Evolutionary conservation across 2,113 vertebrate genomes (phyloP), one percentile per base, ranked within the genome.

Genomic region (Chionomys nivalis): DNA sequence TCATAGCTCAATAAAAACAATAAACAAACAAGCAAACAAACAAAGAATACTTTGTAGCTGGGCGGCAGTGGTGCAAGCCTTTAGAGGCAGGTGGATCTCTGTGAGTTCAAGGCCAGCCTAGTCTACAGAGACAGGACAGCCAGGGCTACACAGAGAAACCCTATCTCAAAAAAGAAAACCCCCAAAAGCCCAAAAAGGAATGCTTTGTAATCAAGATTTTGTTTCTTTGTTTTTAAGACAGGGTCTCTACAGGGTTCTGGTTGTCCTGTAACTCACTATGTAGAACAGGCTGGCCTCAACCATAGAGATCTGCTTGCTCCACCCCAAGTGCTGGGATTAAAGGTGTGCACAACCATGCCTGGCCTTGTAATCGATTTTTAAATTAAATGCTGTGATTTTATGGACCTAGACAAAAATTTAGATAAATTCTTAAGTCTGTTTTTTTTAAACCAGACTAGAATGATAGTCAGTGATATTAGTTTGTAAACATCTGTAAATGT

Each of bases 301-400:
- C 21, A 42, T 21, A 42, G n/a, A 75, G n/a, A 24, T 75, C 72
- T 42, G 3, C n/a, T 39, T 75, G 21, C 21, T 75, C 21, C 42
- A 10, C 19, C 70, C 70, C 7, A 16, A n/a, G 36, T 73, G 72
- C 72, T 73, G 21, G n/a, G 19, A 73, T 75, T 75, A 75, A 75
- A 75, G 21, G 9, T 11, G 5, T 68, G 68, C 33, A 16, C 33
- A 16, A 73, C n/a, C 72, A 42, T 39, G 72, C n/a, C n/a, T 23
- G 21, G 72, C 10, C 17, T 95, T 81, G 13, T 87, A 85, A 33
- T 76, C 44, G 92, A 28, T 16, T 83, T 95, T 90, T 94, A 26
- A 88, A 79, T 93, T 42, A 96, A 93, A 91, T 90, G 31, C 55
- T 93, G 24, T 68, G 47, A 19, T 95, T 75, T 94, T 93, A 47